phyloP scores from a whole-genome alignment of 2,797 vertebrate species.

The Eleutherodactylus coqui region DNA sequence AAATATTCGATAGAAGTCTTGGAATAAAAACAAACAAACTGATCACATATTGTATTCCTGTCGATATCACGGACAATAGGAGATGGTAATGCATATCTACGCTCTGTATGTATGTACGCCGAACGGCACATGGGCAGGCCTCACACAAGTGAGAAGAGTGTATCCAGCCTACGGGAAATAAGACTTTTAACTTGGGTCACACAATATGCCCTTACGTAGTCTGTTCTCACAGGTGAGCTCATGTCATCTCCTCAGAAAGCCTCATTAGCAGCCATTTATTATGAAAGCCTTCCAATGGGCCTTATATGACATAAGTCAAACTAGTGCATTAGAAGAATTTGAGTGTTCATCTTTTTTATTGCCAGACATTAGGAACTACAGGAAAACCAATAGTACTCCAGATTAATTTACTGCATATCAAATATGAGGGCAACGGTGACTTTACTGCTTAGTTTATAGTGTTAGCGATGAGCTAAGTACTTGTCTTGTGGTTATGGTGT shows the following conservation, averaged over 20 bases:
- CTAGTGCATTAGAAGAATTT: background rate
- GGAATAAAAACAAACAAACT: too few relatives aligned
- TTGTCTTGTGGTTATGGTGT: slow-evolving; percentile 18
- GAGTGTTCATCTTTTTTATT: background rate
- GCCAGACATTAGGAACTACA: slow-evolving; percentile 18
- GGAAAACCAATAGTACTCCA: slow-evolving; percentile 11
- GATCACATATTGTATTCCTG: too few relatives aligned
- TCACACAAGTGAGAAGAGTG: too few relatives aligned
- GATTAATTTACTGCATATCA: background rate
- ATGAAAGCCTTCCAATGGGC: background rate
- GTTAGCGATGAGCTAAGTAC: slow-evolving; percentile 7
- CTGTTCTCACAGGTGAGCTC: background rate
- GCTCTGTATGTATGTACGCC: too few relatives aligned
- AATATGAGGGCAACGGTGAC: background rate
- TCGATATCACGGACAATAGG: too few relatives aligned
- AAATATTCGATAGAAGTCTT: too few relatives aligned
- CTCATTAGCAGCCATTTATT: background rate
- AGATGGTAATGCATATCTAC: too few relatives aligned
- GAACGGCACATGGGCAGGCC: too few relatives aligned
- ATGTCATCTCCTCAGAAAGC: background rate
- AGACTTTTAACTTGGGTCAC: background rate
- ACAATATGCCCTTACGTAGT: background rate
- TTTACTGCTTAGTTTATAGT: background rate
- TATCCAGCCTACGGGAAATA: background rate
- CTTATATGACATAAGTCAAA: slow-evolving; percentile 2